Evolutionary conservation across 53 echinoderm and acorn worm species (phyloP), one percentile per base, ranked within the genome.

Genomic region (Pentamera pediparva): DNA sequence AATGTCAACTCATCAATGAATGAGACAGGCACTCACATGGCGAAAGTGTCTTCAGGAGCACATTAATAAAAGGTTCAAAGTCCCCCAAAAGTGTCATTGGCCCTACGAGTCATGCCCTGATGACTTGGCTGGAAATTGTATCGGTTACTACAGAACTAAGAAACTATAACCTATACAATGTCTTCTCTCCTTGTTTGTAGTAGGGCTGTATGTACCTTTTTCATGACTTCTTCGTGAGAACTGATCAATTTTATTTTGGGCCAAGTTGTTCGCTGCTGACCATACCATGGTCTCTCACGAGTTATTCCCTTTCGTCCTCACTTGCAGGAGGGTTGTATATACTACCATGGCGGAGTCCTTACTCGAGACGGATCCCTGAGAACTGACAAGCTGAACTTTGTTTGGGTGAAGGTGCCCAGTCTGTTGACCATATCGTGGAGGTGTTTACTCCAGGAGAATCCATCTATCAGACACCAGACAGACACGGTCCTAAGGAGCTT

Each of bases 311-410:
- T 73, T 48, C 57, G 39, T 48, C 13, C 62, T 22, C 31, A 20
- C 18, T 40, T 55, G 13, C 81, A 95, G 95, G 78, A 39, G 24
- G 95, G 95, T 5, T 95, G 95, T 37, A 61, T 95, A 19, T 95
- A 84, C 78, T 87, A 70, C 76, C 90, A 95, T 56, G 95, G 95
- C 8, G 95, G 95, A 20, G 95, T 95, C 2, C 73, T 82, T 11
- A 87, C 78, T 29, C 59, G 75, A 2, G 38, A 49, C 2, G 95
- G 95, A 9, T 67, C 73, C 12, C 39, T 81, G 33, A 78, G 95
- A 26, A 87, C 87, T 7, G 87, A 82, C 35, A 67, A 79, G 39
- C 62, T 95, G 28, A 76, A 69, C 73, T 85, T 86, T 75, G 76
- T 96, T 15, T 88, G 91, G 89, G 79, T 96, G 34, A 56, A 64